phyloP scores from a whole-genome alignment of 2,113 vertebrate genomes.

The Corvus moneduloides region DNA sequence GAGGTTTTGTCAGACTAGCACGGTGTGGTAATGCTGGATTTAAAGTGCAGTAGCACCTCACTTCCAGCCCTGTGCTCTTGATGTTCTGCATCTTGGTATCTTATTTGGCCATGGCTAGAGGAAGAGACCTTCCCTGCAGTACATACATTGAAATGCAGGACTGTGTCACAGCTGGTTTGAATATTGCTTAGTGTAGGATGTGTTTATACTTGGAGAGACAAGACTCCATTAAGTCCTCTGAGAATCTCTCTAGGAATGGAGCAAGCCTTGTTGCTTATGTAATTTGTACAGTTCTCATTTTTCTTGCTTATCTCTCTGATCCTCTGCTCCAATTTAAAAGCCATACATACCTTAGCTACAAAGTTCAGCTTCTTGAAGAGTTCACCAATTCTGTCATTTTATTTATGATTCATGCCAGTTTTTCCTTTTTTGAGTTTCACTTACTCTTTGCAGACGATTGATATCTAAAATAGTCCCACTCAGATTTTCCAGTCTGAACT shows the following conservation, averaged over 20 bases:
- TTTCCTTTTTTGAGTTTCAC: not conserved
- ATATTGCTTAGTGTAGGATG: not conserved
- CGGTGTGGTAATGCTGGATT: not conserved
- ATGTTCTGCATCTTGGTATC: not conserved
- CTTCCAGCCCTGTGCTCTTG: not conserved
- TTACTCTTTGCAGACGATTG: not conserved
- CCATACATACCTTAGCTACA: not conserved
- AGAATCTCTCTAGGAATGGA: constrained; percentile 2
- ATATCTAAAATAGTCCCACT: not conserved
- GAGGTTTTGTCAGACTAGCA: not conserved
- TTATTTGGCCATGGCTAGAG: not conserved
- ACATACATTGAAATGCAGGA: not conserved
- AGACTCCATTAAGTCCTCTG: not conserved
- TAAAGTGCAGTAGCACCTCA: not conserved
- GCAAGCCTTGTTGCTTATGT: not conserved
- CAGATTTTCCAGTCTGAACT: not conserved
- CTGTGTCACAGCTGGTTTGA: not conserved
- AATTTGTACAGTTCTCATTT: not conserved
- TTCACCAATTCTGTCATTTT: not conserved
- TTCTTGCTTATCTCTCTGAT: not conserved
- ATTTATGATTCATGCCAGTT: not conserved
- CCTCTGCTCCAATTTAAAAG: not conserved
- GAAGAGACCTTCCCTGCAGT: not conserved
- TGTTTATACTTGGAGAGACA: not conserved
- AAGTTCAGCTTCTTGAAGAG: not conserved